phyloP scores from a whole-genome alignment of 92 coral and sea anemone genomes.

The Pocillopora grandis region DNA sequence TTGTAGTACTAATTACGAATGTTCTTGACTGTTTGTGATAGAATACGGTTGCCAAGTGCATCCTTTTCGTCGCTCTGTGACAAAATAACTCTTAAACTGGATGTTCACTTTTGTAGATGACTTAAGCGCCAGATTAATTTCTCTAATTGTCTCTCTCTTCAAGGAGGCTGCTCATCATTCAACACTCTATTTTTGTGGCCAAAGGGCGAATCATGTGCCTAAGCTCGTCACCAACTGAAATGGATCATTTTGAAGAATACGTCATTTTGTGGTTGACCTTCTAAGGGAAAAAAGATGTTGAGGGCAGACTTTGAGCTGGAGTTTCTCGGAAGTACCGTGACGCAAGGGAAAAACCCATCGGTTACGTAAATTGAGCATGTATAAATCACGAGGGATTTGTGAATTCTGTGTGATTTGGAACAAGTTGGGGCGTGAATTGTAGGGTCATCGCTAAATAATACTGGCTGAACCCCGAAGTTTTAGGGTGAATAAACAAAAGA shows the following conservation, averaged over 20 bases:
- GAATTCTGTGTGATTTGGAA: background rate
- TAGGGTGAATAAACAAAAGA: slow-evolving; percentile 40
- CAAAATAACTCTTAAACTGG: too few species aligned
- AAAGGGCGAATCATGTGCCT: slow-evolving; percentile 14
- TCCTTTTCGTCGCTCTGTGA: too few species aligned
- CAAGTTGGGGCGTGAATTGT: slow-evolving; percentile 21
- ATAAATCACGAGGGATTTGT: background rate
- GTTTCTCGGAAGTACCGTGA: slow-evolving; percentile 7
- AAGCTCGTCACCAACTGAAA: background rate
- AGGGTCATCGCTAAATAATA: slow-evolving; percentile 23
- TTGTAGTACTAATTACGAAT: background rate
- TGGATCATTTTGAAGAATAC: background rate
- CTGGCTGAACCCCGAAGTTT: slow-evolving; percentile 28
- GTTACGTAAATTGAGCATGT: background rate
- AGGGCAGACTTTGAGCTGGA: background rate
- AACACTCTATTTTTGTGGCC: slow-evolving; percentile 8
- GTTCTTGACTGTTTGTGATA: background rate
- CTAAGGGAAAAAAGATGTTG: background rate
- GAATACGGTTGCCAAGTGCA: too few species aligned
- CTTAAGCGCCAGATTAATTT: background rate
- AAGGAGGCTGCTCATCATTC: slow-evolving; percentile 9
- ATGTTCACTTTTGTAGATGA: too few species aligned
- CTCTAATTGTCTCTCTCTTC: background rate
- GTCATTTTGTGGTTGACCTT: background rate
- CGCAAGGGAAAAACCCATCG: background rate